These are phyloP conservation scores for Acanthisitta chloris DNA, from an alignment of 2,113 vertebrate species.

Conservation along the genomic window DNA sequence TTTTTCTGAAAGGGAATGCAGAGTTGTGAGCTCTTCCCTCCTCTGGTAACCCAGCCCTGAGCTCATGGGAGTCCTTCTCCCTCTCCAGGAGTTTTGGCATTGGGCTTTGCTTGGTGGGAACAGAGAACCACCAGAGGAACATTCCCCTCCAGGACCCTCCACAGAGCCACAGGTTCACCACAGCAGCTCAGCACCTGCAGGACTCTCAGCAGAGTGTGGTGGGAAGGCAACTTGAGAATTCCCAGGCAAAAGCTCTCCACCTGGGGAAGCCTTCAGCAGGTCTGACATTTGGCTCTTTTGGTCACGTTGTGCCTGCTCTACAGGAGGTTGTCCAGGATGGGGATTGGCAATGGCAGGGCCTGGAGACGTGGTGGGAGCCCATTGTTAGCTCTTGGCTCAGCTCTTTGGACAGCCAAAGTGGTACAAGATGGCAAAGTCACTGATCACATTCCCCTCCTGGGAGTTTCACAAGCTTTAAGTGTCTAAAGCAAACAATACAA, in stretches of 20 bases:
- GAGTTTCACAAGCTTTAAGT: neutral
- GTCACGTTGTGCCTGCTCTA: rapidly evolving
- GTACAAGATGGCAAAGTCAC: neutral
- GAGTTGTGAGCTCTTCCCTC: neutral
- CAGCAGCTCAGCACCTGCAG: rapidly evolving
- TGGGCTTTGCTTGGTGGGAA: neutral
- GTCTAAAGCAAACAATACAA: slow-evolving; percentile 1
- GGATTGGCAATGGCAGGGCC: neutral
- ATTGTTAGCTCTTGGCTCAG: neutral
- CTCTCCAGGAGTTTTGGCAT: neutral
- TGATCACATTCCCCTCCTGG: neutral
- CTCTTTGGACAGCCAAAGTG: neutral
- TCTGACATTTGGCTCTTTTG: neutral
- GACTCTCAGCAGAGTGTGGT: neutral
- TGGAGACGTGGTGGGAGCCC: neutral
- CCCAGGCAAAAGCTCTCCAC: no score
- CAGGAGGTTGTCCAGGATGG: neutral
- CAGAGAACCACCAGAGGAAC: neutral
- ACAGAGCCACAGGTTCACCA: no score
- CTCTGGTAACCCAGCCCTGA: rapidly evolving
- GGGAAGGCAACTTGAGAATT: no score
- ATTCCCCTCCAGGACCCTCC: neutral
- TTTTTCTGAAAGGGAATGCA: neutral
- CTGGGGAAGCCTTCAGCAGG: neutral
- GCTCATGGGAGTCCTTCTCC: neutral